These are phyloP conservation scores for Chaetops frenatus DNA, from an alignment of 2,113 vertebrate species.

Conservation along the genomic window DNA sequence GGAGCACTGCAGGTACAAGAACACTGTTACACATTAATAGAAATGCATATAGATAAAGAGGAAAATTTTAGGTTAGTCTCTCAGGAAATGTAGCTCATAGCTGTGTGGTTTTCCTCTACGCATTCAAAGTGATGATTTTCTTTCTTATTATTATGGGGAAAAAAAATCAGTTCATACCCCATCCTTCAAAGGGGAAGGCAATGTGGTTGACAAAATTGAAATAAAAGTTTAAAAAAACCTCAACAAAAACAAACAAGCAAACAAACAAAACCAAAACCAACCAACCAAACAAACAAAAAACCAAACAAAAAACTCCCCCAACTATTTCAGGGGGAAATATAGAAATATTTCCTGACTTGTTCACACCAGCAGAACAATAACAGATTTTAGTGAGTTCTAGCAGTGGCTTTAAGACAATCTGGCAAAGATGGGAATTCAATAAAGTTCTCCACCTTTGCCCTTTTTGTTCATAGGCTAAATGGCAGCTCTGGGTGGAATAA, in stretches of 20 bases:
- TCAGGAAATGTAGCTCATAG: background rate
- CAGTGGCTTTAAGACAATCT: background rate
- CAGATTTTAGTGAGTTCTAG: background rate
- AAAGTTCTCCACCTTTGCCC: background rate
- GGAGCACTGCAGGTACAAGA: background rate
- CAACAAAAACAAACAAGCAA: background rate
- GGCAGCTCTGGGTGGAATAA: background rate
- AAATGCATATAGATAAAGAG: background rate
- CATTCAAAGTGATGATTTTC: background rate
- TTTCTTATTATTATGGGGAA: background rate
- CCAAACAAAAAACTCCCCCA: background rate
- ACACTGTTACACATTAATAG: background rate
- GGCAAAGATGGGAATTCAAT: background rate
- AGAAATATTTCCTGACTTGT: background rate
- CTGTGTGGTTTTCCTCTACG: background rate
- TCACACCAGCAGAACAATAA: background rate
- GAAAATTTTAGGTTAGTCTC: background rate
- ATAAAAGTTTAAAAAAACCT: background rate
- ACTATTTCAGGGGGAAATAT: accelerated
- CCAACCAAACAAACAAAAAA: background rate
- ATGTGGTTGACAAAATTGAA: background rate
- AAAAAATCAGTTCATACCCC: background rate
- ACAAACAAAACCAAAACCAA: background rate
- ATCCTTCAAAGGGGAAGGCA: background rate
- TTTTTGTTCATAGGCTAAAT: background rate